A percentile compares a stretch with the other conserved stretches of the same genome.
phyloP scores from a whole-genome alignment of 2,113 vertebrate genomes.

The Rhineura floridana region DNA sequence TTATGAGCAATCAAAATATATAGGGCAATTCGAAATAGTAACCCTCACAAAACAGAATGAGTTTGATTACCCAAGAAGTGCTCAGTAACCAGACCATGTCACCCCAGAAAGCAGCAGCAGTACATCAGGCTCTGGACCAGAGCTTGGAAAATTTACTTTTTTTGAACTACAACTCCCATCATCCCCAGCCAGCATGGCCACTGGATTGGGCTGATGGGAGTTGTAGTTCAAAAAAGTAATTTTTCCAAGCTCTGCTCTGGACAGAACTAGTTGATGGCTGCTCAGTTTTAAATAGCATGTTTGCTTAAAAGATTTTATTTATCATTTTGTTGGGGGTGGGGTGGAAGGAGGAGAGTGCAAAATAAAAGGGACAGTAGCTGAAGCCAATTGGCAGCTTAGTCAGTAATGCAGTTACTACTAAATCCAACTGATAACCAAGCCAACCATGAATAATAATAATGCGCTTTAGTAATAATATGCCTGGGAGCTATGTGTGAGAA shows the following conservation, averaged over 20 bases:
- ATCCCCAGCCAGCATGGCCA: too few relatives aligned
- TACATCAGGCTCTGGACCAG: neutral
- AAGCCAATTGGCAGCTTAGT: neutral
- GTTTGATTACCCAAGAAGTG: neutral
- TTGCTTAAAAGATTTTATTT: neutral
- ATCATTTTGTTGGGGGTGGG: neutral
- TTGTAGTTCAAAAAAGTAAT: too few relatives aligned
- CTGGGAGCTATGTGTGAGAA: neutral
- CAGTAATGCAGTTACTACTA: neutral
- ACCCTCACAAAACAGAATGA: neutral
- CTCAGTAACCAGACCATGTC: neutral
- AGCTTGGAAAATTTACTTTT: too few relatives aligned
- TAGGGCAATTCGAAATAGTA: neutral
- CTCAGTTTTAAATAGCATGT: neutral
- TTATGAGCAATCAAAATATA: neutral
- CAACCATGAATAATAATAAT: neutral
- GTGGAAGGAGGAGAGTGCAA: neutral
- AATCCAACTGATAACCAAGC: neutral
- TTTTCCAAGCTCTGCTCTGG: neutral
- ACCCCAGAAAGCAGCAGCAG: neutral
- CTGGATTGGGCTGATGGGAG: too few relatives aligned
- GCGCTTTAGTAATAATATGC: neutral
- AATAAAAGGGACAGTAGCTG: neutral
- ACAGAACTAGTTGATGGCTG: neutral
- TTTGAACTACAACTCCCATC: too few relatives aligned